Conservation (phyloP, 2,888 invertebrate genomes). For the Drosophila colorata region DNA sequence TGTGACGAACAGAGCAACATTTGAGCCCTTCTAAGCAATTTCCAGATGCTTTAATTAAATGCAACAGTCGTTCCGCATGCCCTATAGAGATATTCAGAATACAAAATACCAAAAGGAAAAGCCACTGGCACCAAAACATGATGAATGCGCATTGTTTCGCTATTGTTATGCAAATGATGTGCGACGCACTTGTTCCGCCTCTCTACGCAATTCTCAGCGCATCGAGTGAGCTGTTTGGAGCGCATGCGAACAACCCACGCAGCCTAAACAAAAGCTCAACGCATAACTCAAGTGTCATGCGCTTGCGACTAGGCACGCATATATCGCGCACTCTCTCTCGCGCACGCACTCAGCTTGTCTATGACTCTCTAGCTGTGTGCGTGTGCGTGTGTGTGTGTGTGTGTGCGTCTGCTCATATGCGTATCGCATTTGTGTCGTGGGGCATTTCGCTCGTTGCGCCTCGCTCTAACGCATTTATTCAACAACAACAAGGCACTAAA, state of each 20-base stretch:
- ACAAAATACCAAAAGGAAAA: neutral
- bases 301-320: constrained; percentile 43
- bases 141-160: constrained; percentile 14
- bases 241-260: constrained; percentile 45
- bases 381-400: constrained; percentile 15
- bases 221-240: constrained; percentile 31
- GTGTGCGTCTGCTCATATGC: constrained; percentile 54
- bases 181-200: constrained; percentile 17
- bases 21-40: too few species aligned
- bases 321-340: constrained; percentile 10
- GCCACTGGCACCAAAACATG: constrained; percentile 15
- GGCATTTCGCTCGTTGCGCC: constrained; percentile 45
- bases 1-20: too few species aligned
- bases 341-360: neutral
- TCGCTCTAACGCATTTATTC: constrained; percentile 71
- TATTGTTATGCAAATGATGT: constrained; percentile 24
- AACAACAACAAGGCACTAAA: constrained; percentile 29
- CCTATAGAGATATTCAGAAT: neutral
- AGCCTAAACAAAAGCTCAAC: constrained; percentile 51
- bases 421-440: constrained; percentile 69
- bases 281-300: constrained; percentile 68
- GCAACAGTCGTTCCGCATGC: too few species aligned
- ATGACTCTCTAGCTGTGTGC: constrained; percentile 6
- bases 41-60: too few species aligned
- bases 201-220: constrained; percentile 40